Conservation (phyloP, 2,113 vertebrate species). For the Apodemus speciosus region DNA sequence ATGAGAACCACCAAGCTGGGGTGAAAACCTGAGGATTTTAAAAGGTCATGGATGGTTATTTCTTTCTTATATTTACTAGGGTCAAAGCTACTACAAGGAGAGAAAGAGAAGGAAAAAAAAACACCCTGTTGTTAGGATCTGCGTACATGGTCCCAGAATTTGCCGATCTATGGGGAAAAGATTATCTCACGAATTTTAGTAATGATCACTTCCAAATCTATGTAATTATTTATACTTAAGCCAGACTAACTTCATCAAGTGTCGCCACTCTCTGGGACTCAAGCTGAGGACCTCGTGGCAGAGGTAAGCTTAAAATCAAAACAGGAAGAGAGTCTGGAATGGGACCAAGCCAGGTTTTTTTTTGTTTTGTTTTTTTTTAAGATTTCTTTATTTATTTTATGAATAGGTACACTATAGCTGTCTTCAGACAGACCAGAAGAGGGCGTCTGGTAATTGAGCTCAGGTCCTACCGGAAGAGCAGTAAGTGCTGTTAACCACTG, state of each 20-base stretch:
- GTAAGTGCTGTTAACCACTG: no score
- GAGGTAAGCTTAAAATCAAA: background rate
- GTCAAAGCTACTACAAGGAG: background rate
- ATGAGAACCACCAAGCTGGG: conserved; percentile 36
- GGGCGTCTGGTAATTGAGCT: no score
- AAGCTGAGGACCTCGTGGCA: background rate
- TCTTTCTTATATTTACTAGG: background rate
- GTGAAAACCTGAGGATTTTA: conserved; percentile 8
- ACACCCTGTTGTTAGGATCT: background rate
- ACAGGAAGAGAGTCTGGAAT: background rate
- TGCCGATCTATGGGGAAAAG: background rate
- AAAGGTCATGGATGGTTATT: background rate
- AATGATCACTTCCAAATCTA: background rate
- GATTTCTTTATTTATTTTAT: no score
- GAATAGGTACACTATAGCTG: no score
- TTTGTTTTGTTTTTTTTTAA: no score
- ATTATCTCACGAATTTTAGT: background rate
- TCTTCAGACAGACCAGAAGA: no score
- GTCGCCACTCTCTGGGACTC: background rate
- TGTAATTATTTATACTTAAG: background rate
- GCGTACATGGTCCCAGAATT: background rate
- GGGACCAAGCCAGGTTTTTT: background rate
- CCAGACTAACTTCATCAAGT: background rate
- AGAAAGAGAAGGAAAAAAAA: background rate
- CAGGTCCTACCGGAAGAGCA: no score